Base-by-base conservation (phyloP, 2,888 invertebrate genomes). In the Drosophila monieri region DNA sequence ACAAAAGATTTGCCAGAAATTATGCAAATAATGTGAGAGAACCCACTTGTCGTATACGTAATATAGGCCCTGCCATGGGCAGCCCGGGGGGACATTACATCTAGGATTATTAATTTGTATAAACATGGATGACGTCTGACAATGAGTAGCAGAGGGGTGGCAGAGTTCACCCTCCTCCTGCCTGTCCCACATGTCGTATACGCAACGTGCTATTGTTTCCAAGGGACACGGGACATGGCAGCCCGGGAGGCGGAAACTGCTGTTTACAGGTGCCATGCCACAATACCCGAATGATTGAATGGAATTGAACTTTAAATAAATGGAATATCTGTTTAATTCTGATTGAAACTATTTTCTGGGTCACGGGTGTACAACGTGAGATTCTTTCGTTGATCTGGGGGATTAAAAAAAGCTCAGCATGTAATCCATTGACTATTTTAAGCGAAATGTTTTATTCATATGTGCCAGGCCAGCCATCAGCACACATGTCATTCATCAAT, bases 31-130 rank as follows among this genome's bases (percentile, higher is more conserved):
- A 54, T 41, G 18, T 3, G 9, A 39, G 39, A 55, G 48, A 64
- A 51, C 49, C 56, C 43, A 69, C 78, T 59, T 56, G 65, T 65
- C 84, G 79, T 77, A 83, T 79, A 79, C 83, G 67, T 68, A 76
- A 76, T 77, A 27, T 53, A 6, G 27, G 2, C 1, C 8, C 9
- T 2, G 9, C 2, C 27, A 2, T 15, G 35, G 15, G 21, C 10
- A 39, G 30, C 12, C 23, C 12, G 23, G 3, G 41, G 18, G 15
- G 48, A 53, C 41, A 59, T 41, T n/a, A n/a, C 41, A 47, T 37
- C 32, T 66, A 51, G 39, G 4, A 6, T 35, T 47, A 49, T 56
- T 65, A 65, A 65, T 65, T 65, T 55, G 43, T 47, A 61, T 62
- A 62, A 62, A 62, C 62, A 61, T 52, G 51, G 52, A 62, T 62